These are phyloP conservation scores for Lanius ludovicianus DNA, from an alignment of 2,113 vertebrate species.

Conservation along the genomic window DNA sequence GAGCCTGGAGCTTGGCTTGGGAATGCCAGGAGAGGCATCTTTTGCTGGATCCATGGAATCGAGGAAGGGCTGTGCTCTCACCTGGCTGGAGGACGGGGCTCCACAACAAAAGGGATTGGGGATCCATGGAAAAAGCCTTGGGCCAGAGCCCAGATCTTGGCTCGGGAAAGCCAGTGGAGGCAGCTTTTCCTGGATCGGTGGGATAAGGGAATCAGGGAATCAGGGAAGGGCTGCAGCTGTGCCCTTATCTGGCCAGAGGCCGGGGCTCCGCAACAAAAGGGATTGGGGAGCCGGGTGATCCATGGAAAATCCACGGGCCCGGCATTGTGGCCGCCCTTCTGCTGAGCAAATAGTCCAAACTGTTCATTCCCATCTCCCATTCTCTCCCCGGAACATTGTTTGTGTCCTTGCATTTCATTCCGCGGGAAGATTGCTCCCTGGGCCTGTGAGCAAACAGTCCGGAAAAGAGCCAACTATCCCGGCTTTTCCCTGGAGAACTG, in stretches of 20 bases:
- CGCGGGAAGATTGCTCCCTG: conserved; percentile 98
- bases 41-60: not conserved
- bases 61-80: not conserved
- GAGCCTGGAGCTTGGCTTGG: not conserved
- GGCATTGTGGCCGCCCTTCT: conserved; percentile 99
- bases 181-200: not conserved
- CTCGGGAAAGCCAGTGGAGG: not conserved
- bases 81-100: not conserved
- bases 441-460: conserved; percentile 99
- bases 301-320: conserved; percentile 97
- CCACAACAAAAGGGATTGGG: conserved; percentile 70
- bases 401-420: conserved; percentile 99
- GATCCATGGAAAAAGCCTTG: conserved; percentile 97
- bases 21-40: not conserved
- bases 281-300: conserved; percentile 91
- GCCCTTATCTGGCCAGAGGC: not conserved
- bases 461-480: conserved; percentile 98
- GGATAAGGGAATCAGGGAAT: not conserved
- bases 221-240: not conserved
- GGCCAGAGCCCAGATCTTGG: conserved; percentile 28
- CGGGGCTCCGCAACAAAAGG: conserved; percentile 22
- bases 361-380: conserved; percentile 99
- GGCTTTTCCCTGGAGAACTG: conserved; percentile 99
- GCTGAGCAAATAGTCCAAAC: conserved; percentile 99
- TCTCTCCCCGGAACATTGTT: conserved; percentile 99